Evolutionary conservation across 2,113 vertebrate species (phyloP).

Genomic region (Engystomops pustulosus): DNA sequence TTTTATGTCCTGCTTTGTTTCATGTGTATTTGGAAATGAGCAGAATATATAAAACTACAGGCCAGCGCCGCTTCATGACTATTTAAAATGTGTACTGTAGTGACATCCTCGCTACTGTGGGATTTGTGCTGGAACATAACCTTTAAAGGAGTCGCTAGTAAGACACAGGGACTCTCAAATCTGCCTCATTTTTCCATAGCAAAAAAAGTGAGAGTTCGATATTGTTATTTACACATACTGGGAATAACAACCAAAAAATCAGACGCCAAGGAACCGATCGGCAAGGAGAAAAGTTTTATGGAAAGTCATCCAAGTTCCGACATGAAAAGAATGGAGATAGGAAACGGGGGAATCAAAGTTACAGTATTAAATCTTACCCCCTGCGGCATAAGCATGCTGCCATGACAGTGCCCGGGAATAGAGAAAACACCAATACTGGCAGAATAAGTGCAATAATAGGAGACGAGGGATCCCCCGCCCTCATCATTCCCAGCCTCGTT

Average conservation of each 20-base stretch:
- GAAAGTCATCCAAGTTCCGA: not conserved
- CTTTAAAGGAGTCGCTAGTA: conserved; percentile 5
- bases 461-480: no score
- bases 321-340: not conserved
- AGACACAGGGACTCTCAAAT: not conserved
- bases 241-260: not conserved
- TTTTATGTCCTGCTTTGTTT: conserved; percentile 47
- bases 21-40: conserved; percentile 50
- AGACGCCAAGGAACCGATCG: not conserved
- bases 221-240: not conserved
- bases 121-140: conserved; percentile 29
- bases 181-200: not conserved
- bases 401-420: no score
- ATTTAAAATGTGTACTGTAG: conserved; percentile 34
- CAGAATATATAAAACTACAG: conserved; percentile 46
- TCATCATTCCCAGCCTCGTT: no score
- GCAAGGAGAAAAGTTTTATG: not conserved
- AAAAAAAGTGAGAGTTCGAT: not conserved
- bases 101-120: conserved; percentile 23
- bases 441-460: no score
- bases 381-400: no score
- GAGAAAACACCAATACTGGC: no score
- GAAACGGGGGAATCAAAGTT: not conserved
- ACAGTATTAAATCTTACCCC: no score
- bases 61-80: conserved; percentile 23